Evolutionary conservation across 1,140 invertebrate species (phyloP).

Genomic region (Apocrypta bakeri): DNA sequence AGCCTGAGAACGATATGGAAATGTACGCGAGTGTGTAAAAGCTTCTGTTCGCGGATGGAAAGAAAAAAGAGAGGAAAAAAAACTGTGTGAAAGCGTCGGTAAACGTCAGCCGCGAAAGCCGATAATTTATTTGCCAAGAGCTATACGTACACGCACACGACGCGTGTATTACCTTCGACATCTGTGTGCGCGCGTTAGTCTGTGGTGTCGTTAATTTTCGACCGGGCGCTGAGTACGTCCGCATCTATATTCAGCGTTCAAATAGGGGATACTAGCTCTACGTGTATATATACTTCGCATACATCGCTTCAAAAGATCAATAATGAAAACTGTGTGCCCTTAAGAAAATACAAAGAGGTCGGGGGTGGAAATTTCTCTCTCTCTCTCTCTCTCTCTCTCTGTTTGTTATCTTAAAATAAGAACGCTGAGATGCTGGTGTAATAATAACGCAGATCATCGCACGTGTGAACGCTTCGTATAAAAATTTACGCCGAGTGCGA

Average conservation of each 20-base stretch:
- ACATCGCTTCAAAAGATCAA: slow-evolving; percentile 1
- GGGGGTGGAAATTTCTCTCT: not conserved
- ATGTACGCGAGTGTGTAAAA: no score
- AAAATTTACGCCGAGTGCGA: not conserved
- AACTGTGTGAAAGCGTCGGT: no score
- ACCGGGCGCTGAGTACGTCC: not conserved
- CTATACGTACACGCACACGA: not conserved
- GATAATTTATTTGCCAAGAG: not conserved
- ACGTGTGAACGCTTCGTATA: not conserved
- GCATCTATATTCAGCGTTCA: not conserved
- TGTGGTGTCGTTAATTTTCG: not conserved
- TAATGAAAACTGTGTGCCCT: slow-evolving; percentile 17
- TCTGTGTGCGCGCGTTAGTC: not conserved
- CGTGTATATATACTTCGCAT: not conserved
- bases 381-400: no score
- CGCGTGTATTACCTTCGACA: no score
- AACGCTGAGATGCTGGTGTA: not conserved
- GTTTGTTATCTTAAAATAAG: not conserved
- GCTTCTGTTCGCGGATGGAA: no score
- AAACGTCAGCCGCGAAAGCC: not conserved
- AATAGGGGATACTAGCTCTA: not conserved
- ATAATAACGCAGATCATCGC: not conserved
- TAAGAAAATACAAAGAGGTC: not conserved
- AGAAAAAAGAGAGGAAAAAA: no score
- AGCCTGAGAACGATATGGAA: not conserved